Conservation (phyloP, 2,113 vertebrate species). For the Cavia porcellus region DNA sequence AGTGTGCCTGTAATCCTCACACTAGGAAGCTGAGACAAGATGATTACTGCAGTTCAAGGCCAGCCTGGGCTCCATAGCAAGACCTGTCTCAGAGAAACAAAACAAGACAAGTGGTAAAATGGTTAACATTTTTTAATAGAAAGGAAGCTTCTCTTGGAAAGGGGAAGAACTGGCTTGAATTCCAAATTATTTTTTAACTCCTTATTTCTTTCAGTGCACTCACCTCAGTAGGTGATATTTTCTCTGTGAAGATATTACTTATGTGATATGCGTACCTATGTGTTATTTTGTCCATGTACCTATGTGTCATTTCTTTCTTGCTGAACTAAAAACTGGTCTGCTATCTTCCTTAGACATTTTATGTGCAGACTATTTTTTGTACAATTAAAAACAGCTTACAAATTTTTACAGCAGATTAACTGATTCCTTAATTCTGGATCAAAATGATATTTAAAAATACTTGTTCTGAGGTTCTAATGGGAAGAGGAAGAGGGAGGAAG, state of each 20-base stretch:
- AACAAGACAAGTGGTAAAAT: not conserved
- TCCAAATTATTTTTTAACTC: conserved; percentile 53
- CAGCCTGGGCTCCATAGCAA: not conserved
- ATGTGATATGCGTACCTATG: too few relatives aligned
- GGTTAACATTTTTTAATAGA: conserved; percentile 53
- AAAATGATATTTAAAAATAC: not conserved
- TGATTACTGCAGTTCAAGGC: not conserved
- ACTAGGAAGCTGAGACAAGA: not conserved
- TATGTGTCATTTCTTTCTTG: not conserved
- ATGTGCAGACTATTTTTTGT: conserved; percentile 17
- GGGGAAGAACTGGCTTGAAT: conserved; percentile 63
- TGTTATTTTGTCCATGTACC: not conserved
- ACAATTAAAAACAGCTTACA: not conserved
- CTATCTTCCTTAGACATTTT: conserved; percentile 27
- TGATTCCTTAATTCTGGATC: conserved; percentile 32
- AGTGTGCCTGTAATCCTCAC: not conserved
- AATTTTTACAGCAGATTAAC: conserved; percentile 14
- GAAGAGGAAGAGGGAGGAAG: not conserved
- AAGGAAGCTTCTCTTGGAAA: conserved; percentile 45
- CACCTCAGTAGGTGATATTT: conserved; percentile 44
- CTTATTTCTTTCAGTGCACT: conserved; percentile 2
- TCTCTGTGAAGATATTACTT: not conserved
- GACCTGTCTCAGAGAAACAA: not conserved
- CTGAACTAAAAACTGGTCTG: not conserved
- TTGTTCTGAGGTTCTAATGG: not conserved